Evolutionary conservation across 1,140 invertebrate species (phyloP).

Genomic region (Drosophila santomea): DNA sequence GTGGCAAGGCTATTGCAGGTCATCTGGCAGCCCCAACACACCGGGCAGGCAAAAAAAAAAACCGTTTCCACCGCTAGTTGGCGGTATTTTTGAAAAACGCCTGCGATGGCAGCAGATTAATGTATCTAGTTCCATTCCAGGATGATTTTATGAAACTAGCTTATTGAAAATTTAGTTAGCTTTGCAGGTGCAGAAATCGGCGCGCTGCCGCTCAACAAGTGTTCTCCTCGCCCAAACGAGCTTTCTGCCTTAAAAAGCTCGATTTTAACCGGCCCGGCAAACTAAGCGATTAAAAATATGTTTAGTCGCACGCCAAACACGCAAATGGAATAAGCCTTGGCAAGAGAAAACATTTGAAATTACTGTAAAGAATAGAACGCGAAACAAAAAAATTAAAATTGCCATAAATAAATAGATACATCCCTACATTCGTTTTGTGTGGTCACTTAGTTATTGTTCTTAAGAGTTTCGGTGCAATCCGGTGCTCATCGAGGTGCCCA

Average conservation of each 20-base stretch:
- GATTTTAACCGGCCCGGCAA: slow-evolving; percentile 14
- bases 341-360: neutral
- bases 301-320: slow-evolving; percentile 19
- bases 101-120: too few species aligned
- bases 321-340: slow-evolving; percentile 17
- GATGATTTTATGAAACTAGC: neutral
- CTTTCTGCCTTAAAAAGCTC: slow-evolving; percentile 27
- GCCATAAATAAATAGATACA: neutral
- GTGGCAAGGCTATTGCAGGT: slow-evolving; percentile 5
- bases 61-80: neutral
- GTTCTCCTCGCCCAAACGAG: slow-evolving; percentile 8
- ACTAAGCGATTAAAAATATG: neutral
- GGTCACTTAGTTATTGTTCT: neutral
- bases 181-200: too few species aligned
- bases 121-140: neutral
- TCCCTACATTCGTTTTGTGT: neutral
- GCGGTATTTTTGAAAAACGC: neutral
- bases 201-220: slow-evolving; percentile 24
- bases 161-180: too few species aligned
- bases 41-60: neutral
- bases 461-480: neutral
- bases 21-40: neutral
- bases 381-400: neutral
- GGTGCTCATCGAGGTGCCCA: neutral
- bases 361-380: neutral